phyloP scores from a whole-genome alignment of 2,888 invertebrate genomes.

The Chrysolina haemoptera region DNA sequence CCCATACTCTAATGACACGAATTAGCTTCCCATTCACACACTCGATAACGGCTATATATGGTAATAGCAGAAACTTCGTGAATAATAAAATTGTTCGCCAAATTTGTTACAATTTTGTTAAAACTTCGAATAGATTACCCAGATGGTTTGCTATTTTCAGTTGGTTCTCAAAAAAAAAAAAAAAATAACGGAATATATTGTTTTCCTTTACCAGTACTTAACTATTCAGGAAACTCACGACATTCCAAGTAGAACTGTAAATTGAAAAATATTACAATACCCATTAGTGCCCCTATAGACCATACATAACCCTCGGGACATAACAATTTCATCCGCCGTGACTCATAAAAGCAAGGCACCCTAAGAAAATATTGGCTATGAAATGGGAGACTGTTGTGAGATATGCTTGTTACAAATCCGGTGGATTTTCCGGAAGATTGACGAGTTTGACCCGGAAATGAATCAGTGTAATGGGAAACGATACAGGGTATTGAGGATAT shows the following conservation, averaged over 20 bases:
- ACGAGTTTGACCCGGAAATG: neutral
- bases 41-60: too few species aligned
- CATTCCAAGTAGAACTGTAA: neutral
- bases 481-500: neutral
- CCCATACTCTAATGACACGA: too few species aligned
- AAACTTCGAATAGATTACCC: too few species aligned
- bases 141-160: too few species aligned
- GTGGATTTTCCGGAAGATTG: neutral
- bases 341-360: neutral
- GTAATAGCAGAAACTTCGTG: too few species aligned
- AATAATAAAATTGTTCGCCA: too few species aligned
- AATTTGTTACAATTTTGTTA: too few species aligned
- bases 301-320: neutral
- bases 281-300: neutral
- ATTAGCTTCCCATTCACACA: too few species aligned
- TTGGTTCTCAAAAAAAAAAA: too few species aligned
- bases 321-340: neutral
- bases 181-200: neutral
- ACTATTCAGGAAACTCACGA: too few species aligned
- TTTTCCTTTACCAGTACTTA: neutral
- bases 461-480: neutral
- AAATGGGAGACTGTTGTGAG: neutral
- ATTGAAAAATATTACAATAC: neutral
- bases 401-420: neutral
- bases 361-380: neutral